Conservation (phyloP, 1,140 invertebrate genomes). For the Meloidogyne chitwoodi region DNA sequence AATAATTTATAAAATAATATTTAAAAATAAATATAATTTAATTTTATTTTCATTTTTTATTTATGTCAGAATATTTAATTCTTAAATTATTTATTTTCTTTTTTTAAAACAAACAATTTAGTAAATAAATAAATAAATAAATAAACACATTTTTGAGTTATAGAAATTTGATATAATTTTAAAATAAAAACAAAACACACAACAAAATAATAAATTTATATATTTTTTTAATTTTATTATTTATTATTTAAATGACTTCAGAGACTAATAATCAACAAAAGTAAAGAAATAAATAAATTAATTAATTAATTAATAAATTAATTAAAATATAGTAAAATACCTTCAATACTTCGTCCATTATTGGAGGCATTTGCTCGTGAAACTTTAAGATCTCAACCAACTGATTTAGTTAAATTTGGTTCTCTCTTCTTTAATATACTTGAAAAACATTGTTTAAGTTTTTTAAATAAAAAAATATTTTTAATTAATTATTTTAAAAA, state of each 20-base stretch:
- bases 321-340: slow-evolving; percentile 34
- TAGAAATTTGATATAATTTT: too few relatives aligned
- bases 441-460: slow-evolving; percentile 26
- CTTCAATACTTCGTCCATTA: slow-evolving; percentile 36
- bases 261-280: not conserved
- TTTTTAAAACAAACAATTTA: too few relatives aligned
- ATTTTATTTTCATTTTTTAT: too few relatives aligned
- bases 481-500: not conserved
- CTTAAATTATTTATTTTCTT: too few relatives aligned
- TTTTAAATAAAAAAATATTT: not conserved
- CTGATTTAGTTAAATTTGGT: slow-evolving; percentile 36
- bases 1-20: too few relatives aligned
- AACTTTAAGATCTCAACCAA: slow-evolving; percentile 38
- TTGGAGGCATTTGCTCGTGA: slow-evolving; percentile 46
- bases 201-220: too few relatives aligned
- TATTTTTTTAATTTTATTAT: too few relatives aligned
- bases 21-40: too few relatives aligned
- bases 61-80: too few relatives aligned
- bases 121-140: too few relatives aligned
- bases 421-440: slow-evolving; percentile 40
- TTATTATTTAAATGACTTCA: not conserved
- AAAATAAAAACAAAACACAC: too few relatives aligned
- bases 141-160: too few relatives aligned
- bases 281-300: not conserved
- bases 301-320: not conserved